Evolutionary conservation across 2,797 vertebrate species (phyloP), one percentile per base, ranked within the genome.

Genomic region (Geotrypetes seraphini): DNA sequence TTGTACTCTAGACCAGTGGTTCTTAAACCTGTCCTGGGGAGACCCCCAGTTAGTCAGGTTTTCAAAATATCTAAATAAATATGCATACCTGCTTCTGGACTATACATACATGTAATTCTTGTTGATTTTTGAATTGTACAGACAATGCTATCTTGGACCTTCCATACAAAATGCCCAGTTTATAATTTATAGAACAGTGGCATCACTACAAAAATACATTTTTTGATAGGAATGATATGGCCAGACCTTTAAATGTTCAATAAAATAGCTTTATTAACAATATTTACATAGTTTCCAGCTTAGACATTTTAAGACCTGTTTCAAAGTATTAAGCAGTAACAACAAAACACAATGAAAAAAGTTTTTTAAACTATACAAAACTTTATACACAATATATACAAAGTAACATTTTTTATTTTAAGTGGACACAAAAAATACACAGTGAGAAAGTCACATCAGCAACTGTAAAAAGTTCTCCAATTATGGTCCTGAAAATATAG

Each of bases 241-340:
- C n/a, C n/a, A n/a, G n/a, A n/a, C n/a, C n/a, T n/a, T n/a, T 53
- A 53, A 66, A 78, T 72, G 65, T 57, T 68, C 69, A 79, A 79
- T 85, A 88, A 88, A 87, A 89, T 85, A 83, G 78, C 75, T 86
- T 88, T 88, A 87, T 88, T 88, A 80, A 87, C 73, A 76, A 66
- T 84, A 78, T 76, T 69, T 80, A 79, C 80, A 83, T 63, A 50
- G 67, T 55, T 61, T 70, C 63, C 72, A 73, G 67, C 69, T 75
- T 75, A 71, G n/a, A n/a, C n/a, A 62, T 56, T 65, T 56, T 64
- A 64, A 74, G 66, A 71, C 74, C n/a, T 66, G 75, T 77, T n/a
- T 75, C 66, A 68, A 74, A 75, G 79, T 73, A 78, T 69, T 77
- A 79, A 75, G 74, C 73, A 77, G 38, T 71, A 81, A 79, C 71